Base-by-base conservation (phyloP, 2,797 vertebrate genomes). In the Erpetoichthys calabaricus region DNA sequence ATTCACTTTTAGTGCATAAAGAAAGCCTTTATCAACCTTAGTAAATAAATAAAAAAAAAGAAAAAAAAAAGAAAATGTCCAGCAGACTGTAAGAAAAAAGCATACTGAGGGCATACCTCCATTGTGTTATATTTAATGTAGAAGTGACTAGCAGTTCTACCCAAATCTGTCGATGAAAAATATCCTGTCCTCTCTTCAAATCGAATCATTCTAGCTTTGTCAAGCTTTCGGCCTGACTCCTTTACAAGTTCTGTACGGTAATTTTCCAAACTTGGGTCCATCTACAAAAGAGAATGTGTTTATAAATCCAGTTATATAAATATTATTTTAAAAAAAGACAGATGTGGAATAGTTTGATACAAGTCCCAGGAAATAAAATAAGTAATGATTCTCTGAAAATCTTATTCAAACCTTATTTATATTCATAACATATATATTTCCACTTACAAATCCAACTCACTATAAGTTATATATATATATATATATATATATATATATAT, bases 71-170 rank as follows among this genome's bases (percentile, higher is more conserved):
- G 25, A 25, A 25, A 25, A 44, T 51, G 64, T 66, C 62, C 56
- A 56, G 9, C 8, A 3, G 45, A 49, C 41, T 42, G 45, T 61
- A 56, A 43, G 62, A 45, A 6, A 45, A 6, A 63, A 4, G 8
- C 54, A 64, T 59, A 59, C 3, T 5, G 53, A 8, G 53, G 52
- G 59, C 67, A 61, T 82, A 96, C 95, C 94, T 99, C 92, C 44
- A 99, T 98, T 50, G 95, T 99, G 74, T 88, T 98, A 73, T 98
- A 97, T 72, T 82, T 91, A 77, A 99, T 98, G 77, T 99, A 99
- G 74, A 89, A 99, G 81, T 99, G 96, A 70, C 95, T 97, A 68
- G 96, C 88, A 0, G 92, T 99, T 76, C 96, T 80, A 69, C 94
- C 96, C 67, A 98, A 74, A 75, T 99, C 96, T 1, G 96, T 98